Conservation (phyloP, 1,140 invertebrate genomes). For the Bursaphelenchus mucronatus region DNA sequence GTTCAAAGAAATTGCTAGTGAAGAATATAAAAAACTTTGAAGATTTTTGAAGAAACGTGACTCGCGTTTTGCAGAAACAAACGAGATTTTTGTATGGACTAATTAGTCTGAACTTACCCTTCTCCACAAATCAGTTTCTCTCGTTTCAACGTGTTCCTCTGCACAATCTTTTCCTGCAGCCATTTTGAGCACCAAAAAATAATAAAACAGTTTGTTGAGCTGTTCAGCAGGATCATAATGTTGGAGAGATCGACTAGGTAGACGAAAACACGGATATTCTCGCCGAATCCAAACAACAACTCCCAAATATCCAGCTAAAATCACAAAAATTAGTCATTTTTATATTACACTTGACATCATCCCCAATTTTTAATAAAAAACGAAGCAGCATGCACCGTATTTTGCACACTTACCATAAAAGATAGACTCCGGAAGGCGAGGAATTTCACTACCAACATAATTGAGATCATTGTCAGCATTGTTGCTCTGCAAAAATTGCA, state of each 20-base stretch:
- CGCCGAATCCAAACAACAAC: constrained; percentile 31
- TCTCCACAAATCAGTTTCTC: constrained; percentile 36
- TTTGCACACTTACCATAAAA: constrained; percentile 34
- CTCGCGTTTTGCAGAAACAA: too few relatives aligned
- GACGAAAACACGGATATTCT: constrained; percentile 23
- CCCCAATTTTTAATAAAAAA: not conserved
- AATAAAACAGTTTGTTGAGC: constrained; percentile 51
- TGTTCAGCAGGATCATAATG: constrained; percentile 48
- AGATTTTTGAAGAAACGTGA: too few relatives aligned
- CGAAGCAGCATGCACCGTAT: not conserved
- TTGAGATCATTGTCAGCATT: constrained; percentile 50
- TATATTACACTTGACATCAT: not conserved
- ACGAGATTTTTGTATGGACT: too few relatives aligned
- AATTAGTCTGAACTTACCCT: constrained; percentile 11
- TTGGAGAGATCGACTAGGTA: constrained; percentile 45
- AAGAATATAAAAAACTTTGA: too few relatives aligned
- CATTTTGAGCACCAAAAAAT: constrained; percentile 44
- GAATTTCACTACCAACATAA: constrained; percentile 49
- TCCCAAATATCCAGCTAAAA: constrained; percentile 50
- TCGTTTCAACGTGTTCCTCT: constrained; percentile 34
- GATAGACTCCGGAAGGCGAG: constrained; percentile 44
- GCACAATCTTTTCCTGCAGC: constrained; percentile 35
- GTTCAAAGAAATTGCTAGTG: too few relatives aligned
- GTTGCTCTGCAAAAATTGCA: constrained; percentile 31
- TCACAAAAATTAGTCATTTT: constrained; percentile 13